Evolutionary conservation across 2,113 vertebrate genomes (phyloP).

Genomic region (Varanus salvator): DNA sequence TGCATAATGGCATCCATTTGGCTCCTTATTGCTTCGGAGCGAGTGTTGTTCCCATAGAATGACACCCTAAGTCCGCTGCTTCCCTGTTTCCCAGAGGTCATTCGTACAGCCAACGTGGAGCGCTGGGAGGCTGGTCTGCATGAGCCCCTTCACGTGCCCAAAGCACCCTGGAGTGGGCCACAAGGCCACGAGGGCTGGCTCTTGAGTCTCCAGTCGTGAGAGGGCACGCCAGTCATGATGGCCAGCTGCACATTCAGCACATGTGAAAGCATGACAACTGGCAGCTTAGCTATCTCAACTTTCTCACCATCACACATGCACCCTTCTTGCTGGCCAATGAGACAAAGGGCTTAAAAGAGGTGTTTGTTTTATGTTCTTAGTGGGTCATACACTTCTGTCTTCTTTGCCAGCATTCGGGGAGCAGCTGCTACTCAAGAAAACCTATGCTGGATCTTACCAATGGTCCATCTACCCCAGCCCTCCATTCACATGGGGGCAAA

Average conservation of each 20-base stretch:
- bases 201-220: not conserved
- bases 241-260: not conserved
- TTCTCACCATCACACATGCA: not conserved
- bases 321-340: no score
- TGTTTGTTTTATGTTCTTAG: not conserved
- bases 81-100: not conserved
- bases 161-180: not conserved
- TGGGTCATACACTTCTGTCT: not conserved
- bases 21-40: conserved; percentile 11
- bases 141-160: no score
- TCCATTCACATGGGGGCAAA: no score
- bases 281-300: not conserved
- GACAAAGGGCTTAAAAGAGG: not conserved
- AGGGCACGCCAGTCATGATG: no score
- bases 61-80: not conserved
- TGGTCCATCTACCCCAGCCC: no score
- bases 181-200: not conserved
- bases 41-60: not conserved
- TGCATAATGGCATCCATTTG: conserved; percentile 58
- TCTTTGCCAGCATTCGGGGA: no score
- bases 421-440: no score
- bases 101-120: not conserved
- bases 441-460: no score
- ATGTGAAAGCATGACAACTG: not conserved
- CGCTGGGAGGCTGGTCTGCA: not conserved